phyloP scores from a whole-genome alignment of 2,797 vertebrate species.

The Lacerta viridis region DNA sequence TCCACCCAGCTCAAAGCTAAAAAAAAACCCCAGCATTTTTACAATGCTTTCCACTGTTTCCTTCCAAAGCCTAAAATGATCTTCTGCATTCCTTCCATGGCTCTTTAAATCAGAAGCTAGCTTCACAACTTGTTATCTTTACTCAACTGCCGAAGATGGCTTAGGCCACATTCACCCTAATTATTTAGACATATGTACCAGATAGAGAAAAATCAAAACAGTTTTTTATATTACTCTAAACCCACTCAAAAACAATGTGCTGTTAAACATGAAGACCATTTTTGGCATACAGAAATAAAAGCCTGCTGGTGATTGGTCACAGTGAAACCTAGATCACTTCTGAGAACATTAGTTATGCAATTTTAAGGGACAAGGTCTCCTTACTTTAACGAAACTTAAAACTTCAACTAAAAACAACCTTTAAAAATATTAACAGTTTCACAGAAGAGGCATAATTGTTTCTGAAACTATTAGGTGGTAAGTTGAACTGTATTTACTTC shows the following conservation, averaged over 20 bases:
- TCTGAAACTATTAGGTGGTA: conserved; percentile 68
- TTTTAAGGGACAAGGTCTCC: conserved; percentile 74
- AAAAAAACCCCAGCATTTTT: conserved; percentile 30
- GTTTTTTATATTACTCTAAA: conserved; percentile 53
- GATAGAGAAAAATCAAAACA: conserved; percentile 54
- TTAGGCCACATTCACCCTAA: conserved; percentile 42
- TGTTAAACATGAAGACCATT: conserved; percentile 62
- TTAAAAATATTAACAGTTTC: conserved; percentile 73
- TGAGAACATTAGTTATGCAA: conserved; percentile 76
- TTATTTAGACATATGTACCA: conserved; percentile 36
- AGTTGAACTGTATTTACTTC: conserved; percentile 50
- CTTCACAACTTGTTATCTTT: conserved; percentile 37
- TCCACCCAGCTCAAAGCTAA: background rate
- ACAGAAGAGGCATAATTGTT: conserved; percentile 73
- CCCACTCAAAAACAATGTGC: conserved; percentile 72
- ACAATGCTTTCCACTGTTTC: background rate
- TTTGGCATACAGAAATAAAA: conserved; percentile 71
- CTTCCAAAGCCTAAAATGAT: conserved; percentile 17
- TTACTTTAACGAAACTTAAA: conserved; percentile 74
- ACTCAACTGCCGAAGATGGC: conserved; percentile 58
- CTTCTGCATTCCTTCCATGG: conserved; percentile 41
- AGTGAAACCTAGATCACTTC: conserved; percentile 81
- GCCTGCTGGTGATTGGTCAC: conserved; percentile 84
- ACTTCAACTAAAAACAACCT: conserved; percentile 73
- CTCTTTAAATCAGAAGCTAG: conserved; percentile 52